Evolutionary conservation across 2,113 vertebrate genomes (phyloP).

Genomic region (Trinectes maculatus): DNA sequence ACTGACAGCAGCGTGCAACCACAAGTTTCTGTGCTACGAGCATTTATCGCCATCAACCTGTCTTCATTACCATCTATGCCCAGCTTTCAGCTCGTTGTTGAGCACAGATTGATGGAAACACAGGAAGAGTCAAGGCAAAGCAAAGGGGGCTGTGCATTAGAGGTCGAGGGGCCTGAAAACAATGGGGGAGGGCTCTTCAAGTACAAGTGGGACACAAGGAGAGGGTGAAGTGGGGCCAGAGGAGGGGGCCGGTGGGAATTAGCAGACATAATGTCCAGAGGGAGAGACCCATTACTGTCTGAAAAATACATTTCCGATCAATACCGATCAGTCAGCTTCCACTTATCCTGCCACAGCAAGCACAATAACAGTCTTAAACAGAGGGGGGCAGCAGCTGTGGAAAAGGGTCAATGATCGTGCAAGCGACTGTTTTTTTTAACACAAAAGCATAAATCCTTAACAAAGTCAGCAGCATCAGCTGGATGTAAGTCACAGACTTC

Average conservation of each 20-base stretch:
- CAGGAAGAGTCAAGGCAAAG: slow-evolving; percentile 4
- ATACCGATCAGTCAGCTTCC: slow-evolving; percentile 69
- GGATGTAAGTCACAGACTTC: slow-evolving; percentile 37
- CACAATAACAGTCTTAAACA: slow-evolving; percentile 51
- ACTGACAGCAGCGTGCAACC: background rate
- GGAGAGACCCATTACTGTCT: slow-evolving; percentile 65
- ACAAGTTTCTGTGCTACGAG: background rate
- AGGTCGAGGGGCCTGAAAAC: slow-evolving; percentile 13
- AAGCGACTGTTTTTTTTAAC: slow-evolving; percentile 38
- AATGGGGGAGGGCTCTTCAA: slow-evolving; percentile 16
- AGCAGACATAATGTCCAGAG: slow-evolving; percentile 62
- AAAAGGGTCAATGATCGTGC: slow-evolving; percentile 39
- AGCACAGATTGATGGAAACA: background rate
- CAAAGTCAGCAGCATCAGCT: slow-evolving; percentile 36
- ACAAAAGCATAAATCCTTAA: slow-evolving; percentile 25
- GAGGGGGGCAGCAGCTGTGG: background rate
- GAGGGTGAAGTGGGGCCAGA: slow-evolving; percentile 29
- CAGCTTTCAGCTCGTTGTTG: background rate
- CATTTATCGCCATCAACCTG: background rate
- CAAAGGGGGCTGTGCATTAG: slow-evolving; percentile 24
- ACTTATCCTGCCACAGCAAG: slow-evolving; percentile 50
- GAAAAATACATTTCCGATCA: slow-evolving; percentile 70
- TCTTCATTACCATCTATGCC: background rate
- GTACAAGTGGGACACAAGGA: slow-evolving; percentile 41
- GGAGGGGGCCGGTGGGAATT: slow-evolving; percentile 13